phyloP scores from a whole-genome alignment of 2,888 invertebrate genomes.

The Cordilura impudica region DNA sequence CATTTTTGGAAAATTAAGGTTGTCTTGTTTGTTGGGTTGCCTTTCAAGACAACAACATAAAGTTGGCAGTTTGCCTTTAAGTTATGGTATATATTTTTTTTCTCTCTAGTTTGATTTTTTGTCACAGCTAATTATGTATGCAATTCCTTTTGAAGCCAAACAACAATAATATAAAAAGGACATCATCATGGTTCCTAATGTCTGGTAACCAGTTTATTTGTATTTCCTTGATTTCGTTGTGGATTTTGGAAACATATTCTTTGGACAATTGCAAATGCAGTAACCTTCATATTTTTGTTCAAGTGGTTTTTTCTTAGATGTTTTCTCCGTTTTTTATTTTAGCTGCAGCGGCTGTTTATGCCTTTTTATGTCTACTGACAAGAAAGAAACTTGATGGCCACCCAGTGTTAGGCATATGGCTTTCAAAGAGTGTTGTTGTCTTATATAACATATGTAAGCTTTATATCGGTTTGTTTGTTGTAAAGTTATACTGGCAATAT shows the following conservation, averaged over 20 bases:
- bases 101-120: slow-evolving; percentile 8
- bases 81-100: slow-evolving; percentile 26
- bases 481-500: slow-evolving; percentile 55
- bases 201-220: slow-evolving; percentile 48
- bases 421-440: slow-evolving; percentile 18
- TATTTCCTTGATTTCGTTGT: slow-evolving; percentile 4
- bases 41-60: not conserved
- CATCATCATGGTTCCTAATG: slow-evolving; percentile 36
- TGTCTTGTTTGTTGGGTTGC: slow-evolving; percentile 49
- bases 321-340: slow-evolving; percentile 16
- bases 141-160: slow-evolving; percentile 46
- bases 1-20: not conserved
- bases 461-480: slow-evolving; percentile 9
- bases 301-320: slow-evolving; percentile 33
- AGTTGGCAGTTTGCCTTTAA: slow-evolving; percentile 58
- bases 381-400: slow-evolving; percentile 54
- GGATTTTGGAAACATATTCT: not conserved
- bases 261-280: slow-evolving; percentile 42
- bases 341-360: slow-evolving; percentile 15
- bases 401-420: slow-evolving; percentile 36
- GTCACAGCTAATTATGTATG: slow-evolving; percentile 59
- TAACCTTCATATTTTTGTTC: slow-evolving; percentile 35
- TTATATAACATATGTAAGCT: slow-evolving; percentile 35
- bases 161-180: slow-evolving; percentile 26
- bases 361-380: slow-evolving; percentile 17